Evolutionary conservation across 2,113 vertebrate genomes (phyloP).

Genomic region (Candoia aspera): DNA sequence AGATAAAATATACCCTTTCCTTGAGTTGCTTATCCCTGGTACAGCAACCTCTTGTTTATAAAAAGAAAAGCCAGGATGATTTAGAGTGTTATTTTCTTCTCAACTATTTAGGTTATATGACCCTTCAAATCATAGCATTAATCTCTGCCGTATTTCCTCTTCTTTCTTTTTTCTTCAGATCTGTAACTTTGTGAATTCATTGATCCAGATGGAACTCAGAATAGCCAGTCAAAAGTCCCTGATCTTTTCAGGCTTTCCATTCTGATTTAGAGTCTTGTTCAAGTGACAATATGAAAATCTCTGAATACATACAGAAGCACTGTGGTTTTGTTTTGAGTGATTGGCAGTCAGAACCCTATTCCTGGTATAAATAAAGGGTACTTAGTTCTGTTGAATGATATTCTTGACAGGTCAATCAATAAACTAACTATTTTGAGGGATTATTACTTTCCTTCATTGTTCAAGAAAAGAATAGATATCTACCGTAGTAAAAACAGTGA

Average conservation of each 20-base stretch:
- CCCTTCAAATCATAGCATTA: not conserved
- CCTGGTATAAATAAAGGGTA: not conserved
- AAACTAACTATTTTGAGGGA: conserved; percentile 7
- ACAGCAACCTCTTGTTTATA: not conserved
- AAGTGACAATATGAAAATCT: not conserved
- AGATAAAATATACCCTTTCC: not conserved
- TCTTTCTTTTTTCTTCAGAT: not conserved
- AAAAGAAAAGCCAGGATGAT: not conserved
- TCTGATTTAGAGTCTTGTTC: not conserved
- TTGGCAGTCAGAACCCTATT: not conserved
- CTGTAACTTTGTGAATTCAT: not conserved
- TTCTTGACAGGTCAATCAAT: not conserved
- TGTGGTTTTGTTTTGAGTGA: not conserved
- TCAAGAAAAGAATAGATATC: not conserved
- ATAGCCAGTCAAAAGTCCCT: not conserved
- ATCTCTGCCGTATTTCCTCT: not conserved
- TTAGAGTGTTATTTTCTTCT: not conserved
- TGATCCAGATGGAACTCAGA: not conserved
- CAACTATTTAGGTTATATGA: not conserved
- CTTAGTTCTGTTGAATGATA: conserved; percentile 7
- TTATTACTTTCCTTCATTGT: conserved; percentile 18
- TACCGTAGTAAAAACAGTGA: conserved; percentile 2
- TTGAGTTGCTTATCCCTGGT: not conserved
- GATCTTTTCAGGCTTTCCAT: too few relatives aligned
- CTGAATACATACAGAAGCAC: not conserved